A percentile compares a stretch with the other conserved stretches of the same genome.
phyloP scores from a whole-genome alignment of 2,797 vertebrate genomes.

The Cuculus canorus region DNA sequence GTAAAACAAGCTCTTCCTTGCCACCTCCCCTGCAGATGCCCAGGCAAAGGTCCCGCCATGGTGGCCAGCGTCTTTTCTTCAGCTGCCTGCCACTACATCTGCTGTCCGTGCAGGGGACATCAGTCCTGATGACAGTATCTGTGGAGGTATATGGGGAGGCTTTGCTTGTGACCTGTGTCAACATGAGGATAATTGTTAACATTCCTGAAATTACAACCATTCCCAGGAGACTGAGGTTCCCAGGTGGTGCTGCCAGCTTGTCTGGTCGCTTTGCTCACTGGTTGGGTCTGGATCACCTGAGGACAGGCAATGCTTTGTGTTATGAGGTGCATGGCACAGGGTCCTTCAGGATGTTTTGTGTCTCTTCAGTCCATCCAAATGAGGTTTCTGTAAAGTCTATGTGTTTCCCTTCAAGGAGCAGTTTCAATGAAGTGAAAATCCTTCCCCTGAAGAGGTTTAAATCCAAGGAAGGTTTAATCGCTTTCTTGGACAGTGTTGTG shows the following conservation, averaged over 20 bases:
- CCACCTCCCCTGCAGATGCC: neutral
- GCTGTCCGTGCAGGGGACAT: neutral
- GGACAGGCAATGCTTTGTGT: neutral
- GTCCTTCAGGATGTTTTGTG: neutral
- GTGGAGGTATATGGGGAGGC: neutral
- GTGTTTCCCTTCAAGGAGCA: neutral
- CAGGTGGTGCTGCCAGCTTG: neutral
- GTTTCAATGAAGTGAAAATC: neutral
- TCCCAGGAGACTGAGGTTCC: neutral
- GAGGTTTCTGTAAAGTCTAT: neutral
- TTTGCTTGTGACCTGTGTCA: neutral
- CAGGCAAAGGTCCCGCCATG: neutral
- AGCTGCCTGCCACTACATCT: neutral
- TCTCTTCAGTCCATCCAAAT: neutral
- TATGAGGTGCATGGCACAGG: rapidly evolving
- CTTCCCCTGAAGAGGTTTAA: conserved; percentile 15
- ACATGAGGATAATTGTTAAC: neutral
- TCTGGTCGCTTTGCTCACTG: neutral
- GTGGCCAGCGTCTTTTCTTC: neutral
- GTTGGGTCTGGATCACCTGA: neutral
- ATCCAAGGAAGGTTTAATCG: neutral
- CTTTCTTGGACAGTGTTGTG: neutral
- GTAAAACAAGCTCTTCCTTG: neutral
- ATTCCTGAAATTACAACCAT: neutral
- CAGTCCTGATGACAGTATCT: neutral